Percentiles rank a stretch among this genome's conserved stretches.
Evolutionary conservation across 1,140 invertebrate species (phyloP).

Genomic region (Penaeus chinensis): DNA sequence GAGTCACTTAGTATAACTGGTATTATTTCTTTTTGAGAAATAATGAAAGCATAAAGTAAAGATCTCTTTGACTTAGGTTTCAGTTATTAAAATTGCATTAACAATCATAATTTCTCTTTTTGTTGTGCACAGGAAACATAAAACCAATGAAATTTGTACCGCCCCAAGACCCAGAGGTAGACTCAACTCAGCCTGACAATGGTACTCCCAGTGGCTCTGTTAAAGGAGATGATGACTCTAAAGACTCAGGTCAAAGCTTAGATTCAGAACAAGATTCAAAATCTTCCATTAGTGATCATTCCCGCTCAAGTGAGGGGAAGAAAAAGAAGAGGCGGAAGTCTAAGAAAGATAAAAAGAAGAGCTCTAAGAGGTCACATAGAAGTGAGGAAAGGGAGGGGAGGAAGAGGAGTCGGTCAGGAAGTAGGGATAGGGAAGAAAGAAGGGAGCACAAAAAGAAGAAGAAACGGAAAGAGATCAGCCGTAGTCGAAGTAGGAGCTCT

Average conservation of each 20-base stretch:
- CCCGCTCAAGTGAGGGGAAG: slow-evolving; percentile 48
- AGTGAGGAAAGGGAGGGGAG: slow-evolving; percentile 41
- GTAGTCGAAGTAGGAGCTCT: slow-evolving; percentile 44
- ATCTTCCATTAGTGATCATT: slow-evolving; percentile 46
- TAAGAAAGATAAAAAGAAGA: slow-evolving; percentile 55
- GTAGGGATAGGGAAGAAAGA: slow-evolving; percentile 49
- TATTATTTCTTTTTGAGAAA: too few relatives aligned
- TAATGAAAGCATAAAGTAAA: too few relatives aligned
- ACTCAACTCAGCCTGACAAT: slow-evolving; percentile 52
- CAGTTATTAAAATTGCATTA: background rate
- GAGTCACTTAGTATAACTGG: too few relatives aligned
- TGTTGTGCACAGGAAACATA: slow-evolving; percentile 34
- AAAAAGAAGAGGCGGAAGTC: slow-evolving; percentile 39
- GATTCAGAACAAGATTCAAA: slow-evolving; percentile 54
- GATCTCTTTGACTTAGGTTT: too few relatives aligned
- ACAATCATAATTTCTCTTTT: background rate
- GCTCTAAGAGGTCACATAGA: slow-evolving; percentile 1
- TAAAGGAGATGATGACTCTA: slow-evolving; percentile 40
- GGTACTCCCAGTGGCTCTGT: slow-evolving; percentile 39
- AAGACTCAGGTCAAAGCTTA: slow-evolving; percentile 41
- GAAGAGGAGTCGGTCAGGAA: slow-evolving; percentile 48
- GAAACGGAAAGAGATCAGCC: slow-evolving; percentile 54
- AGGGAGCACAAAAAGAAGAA: slow-evolving; percentile 62
- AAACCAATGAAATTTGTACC: slow-evolving; percentile 51
- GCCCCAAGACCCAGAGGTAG: slow-evolving; percentile 56